Percentiles rank a stretch among this genome's conserved stretches.
Evolutionary conservation across 2,888 invertebrate species (phyloP).

Genomic region (Ormyrus pomaceus): DNA sequence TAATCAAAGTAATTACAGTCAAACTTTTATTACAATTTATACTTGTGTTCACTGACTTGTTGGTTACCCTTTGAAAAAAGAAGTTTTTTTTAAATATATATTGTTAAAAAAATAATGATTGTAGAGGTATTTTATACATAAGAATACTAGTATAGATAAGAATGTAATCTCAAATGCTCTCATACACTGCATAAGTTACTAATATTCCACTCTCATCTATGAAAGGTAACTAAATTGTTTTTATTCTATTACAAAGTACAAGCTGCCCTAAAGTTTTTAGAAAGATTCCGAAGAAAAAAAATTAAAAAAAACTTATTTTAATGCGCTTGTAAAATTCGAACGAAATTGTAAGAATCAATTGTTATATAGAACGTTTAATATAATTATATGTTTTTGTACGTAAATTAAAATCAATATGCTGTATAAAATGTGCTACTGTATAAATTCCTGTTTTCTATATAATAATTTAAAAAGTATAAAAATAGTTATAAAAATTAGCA

Average conservation of each 20-base stretch:
- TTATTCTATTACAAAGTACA: constrained; percentile 20
- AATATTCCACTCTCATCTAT: constrained; percentile 11
- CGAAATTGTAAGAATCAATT: constrained; percentile 20
- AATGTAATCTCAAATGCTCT: neutral
- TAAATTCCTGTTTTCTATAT: constrained; percentile 38
- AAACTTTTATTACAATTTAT: no score
- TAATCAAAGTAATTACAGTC: no score
- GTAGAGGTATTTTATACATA: neutral
- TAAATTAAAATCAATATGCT: constrained; percentile 20
- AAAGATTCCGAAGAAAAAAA: constrained; percentile 13
- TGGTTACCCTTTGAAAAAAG: no score
- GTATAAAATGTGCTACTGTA: constrained; percentile 27
- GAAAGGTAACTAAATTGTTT: constrained; percentile 7
- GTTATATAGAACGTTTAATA: constrained; percentile 6
- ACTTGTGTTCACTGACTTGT: no score
- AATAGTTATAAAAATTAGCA: constrained; percentile 18
- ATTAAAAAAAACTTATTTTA: constrained; percentile 8
- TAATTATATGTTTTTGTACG: constrained; percentile 39
- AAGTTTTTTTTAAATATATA: neutral
- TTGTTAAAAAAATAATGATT: constrained; percentile 20
- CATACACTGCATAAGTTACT: neutral
- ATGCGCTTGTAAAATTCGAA: constrained; percentile 13
- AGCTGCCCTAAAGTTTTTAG: constrained; percentile 29
- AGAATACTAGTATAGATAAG: neutral
- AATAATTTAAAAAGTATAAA: constrained; percentile 39